phyloP scores from a whole-genome alignment of 2,797 vertebrate genomes.

The Micrastur ruficollis region DNA sequence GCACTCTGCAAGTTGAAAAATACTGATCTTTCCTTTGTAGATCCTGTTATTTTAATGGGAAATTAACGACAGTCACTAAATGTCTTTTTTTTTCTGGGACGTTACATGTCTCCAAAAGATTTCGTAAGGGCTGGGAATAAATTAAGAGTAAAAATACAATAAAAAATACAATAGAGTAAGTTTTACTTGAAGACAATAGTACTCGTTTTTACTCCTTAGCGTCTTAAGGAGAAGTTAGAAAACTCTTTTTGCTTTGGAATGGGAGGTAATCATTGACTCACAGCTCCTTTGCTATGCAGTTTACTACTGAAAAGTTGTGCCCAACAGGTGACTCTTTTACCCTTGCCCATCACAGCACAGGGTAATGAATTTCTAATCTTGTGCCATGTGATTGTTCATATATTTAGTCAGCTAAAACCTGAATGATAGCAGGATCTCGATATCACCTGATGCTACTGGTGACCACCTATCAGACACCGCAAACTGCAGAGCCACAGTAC shows the following conservation, averaged over 20 bases:
- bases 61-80: neutral
- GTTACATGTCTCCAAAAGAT: neutral
- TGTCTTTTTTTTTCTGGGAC: neutral
- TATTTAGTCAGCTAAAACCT: neutral
- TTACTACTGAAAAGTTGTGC: neutral
- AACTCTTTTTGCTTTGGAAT: neutral
- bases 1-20: neutral
- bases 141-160: neutral
- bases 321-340: neutral
- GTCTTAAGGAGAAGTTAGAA: neutral
- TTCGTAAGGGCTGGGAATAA: neutral
- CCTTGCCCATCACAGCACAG: neutral
- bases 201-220: neutral
- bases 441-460: neutral
- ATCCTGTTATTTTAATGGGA: neutral
- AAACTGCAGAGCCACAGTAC: neutral
- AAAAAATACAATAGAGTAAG: neutral
- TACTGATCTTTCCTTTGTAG: neutral
- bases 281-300: neutral
- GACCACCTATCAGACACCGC: neutral
- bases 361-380: neutral
- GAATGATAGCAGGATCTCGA: accelerated
- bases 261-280: neutral
- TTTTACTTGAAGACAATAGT: neutral
- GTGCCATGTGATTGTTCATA: neutral